Evolutionary conservation across 2,113 vertebrate species (phyloP), one percentile per base, ranked within the genome.

Genomic region (Furnarius figulus): DNA sequence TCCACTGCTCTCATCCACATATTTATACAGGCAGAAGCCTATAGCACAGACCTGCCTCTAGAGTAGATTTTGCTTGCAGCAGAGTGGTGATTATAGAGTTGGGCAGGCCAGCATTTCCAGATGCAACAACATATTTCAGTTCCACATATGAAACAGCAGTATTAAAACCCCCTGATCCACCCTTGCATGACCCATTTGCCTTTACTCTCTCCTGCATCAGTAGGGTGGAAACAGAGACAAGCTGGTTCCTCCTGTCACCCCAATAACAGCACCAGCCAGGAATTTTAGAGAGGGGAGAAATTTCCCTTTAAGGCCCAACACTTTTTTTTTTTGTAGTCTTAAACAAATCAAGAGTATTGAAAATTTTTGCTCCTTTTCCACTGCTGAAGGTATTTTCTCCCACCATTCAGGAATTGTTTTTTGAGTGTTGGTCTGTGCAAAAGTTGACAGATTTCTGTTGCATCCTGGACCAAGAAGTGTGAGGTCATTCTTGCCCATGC

Each of bases 101-200:
- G 88, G 73, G 85, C 90, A 95, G 92, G 94, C 87, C 87, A 89
- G 90, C 95, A 92, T 96, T 96, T 96, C 92, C 93, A 96, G 96
- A 46, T 93, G 80, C 83, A 95, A 28, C 95, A 93, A 61, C 95
- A 90, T 96, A 94, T 63, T 95, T 96, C 40, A 35, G 76, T 93
- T 97, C 95, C 83, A 93, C 65, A 46, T 88, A 90, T 93, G 92
- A 96, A 97, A 81, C 44, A 80, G 93, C 87, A 90, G 68, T 74
- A 87, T 90, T 93, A 81, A 92, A 94, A 95, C 14, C 3, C 58
- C 92, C 83, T 77, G 79, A 86, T 90, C 93, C 96, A 79, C 92
- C 92, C 96, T 77, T 88, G 72, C 68, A 50, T 96, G 96, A 94
- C 90, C 96, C 83, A 86, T 90, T 96, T 96, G 76, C 73, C 80